phyloP scores from a whole-genome alignment of 2,113 vertebrate species.

The Toxostoma redivivum region DNA sequence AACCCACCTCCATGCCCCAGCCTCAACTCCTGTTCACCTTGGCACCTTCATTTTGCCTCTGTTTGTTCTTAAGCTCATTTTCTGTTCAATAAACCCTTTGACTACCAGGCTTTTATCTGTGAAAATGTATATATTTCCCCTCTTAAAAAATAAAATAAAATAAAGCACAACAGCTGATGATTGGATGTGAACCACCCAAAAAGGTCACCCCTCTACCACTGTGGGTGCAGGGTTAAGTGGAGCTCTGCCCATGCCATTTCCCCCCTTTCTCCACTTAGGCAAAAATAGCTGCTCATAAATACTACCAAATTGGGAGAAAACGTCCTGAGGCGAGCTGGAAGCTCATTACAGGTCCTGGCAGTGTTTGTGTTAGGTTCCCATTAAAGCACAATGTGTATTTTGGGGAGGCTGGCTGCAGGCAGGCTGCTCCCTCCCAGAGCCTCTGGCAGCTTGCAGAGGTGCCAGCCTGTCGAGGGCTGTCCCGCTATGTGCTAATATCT shows the following conservation, averaged over 20 bases:
- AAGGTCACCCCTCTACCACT: background rate
- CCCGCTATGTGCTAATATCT: slow-evolving; percentile 2
- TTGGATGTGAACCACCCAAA: background rate
- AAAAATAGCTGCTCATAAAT: slow-evolving; percentile 42
- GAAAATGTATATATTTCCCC: background rate
- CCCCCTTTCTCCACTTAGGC: background rate
- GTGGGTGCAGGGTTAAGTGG: background rate
- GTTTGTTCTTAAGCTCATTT: background rate
- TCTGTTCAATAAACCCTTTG: background rate
- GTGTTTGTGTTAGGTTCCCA: background rate
- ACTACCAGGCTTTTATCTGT: background rate
- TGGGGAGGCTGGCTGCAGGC: background rate
- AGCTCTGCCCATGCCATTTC: background rate
- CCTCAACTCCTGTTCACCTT: background rate
- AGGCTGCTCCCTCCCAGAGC: background rate
- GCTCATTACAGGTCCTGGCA: background rate
- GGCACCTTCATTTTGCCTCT: background rate
- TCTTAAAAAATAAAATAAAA: background rate
- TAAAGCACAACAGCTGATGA: background rate
- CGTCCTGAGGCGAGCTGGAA: background rate
- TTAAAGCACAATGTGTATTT: slow-evolving; percentile 6
- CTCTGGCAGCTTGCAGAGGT: slow-evolving; percentile 8
- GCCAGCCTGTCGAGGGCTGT: background rate
- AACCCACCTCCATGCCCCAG: background rate
- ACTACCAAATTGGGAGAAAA: background rate